phyloP scores from a whole-genome alignment of 1,140 invertebrate species.

The Drosophila pachea region DNA sequence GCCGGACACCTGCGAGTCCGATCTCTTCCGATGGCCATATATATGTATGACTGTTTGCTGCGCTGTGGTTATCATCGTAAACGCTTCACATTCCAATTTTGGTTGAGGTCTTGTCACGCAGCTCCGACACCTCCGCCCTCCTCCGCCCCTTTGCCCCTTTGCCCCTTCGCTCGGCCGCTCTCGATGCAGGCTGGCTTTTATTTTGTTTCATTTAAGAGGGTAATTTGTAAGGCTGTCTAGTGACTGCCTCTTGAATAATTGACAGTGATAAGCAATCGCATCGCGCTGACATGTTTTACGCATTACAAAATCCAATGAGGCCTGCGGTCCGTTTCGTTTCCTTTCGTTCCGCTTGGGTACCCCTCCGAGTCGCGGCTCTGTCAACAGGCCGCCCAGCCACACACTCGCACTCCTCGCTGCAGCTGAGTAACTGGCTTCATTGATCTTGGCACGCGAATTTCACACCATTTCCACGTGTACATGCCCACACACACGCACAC shows the following conservation, averaged over 20 bases:
- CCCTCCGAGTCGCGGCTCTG: conserved; percentile 23
- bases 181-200: conserved; percentile 26
- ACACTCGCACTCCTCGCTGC: conserved; percentile 5
- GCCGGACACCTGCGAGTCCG: too few relatives aligned
- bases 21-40: too few relatives aligned
- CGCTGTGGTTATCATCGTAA: too few relatives aligned
- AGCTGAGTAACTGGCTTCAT: conserved; percentile 19
- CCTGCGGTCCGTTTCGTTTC: conserved; percentile 25
- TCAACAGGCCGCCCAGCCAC: conserved; percentile 3
- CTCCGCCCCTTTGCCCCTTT: not conserved
- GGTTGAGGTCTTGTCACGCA: not conserved
- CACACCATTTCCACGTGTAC: conserved; percentile 69
- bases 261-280: conserved; percentile 74
- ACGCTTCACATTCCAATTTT: too few relatives aligned
- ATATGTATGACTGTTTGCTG: too few relatives aligned
- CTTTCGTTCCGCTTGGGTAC: conserved; percentile 12
- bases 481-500: not conserved
- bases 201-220: conserved; percentile 74
- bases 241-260: conserved; percentile 63
- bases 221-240: conserved; percentile 65
- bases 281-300: conserved; percentile 76
- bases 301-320: conserved; percentile 65
- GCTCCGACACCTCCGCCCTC: too few relatives aligned
- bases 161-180: not conserved
- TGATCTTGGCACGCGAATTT: conserved; percentile 68